phyloP scores from a whole-genome alignment of 1,140 invertebrate genomes.

The Antheraea pernyi region DNA sequence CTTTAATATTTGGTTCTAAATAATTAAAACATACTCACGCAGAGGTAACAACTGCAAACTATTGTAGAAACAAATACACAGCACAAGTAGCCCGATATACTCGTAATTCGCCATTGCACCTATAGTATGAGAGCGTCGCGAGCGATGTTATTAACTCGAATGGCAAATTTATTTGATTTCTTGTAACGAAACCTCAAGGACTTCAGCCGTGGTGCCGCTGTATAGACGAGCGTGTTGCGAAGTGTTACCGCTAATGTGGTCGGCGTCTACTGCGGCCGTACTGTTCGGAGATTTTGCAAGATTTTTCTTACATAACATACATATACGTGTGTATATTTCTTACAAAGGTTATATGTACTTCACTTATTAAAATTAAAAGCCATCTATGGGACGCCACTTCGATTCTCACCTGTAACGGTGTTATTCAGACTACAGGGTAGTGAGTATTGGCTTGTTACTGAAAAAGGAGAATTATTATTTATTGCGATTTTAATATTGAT shows the following conservation, averaged over 20 bases:
- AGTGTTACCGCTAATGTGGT: constrained; percentile 10
- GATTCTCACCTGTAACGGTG: no score
- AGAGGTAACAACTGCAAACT: constrained; percentile 59
- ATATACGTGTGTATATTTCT: neutral
- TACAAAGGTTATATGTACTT: neutral
- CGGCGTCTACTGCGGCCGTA: neutral
- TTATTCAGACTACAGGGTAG: no score
- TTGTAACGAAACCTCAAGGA: constrained; percentile 55
- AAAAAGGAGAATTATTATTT: no score
- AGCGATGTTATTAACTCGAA: constrained; percentile 41
- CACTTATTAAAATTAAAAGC: no score
- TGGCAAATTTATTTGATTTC: constrained; percentile 49
- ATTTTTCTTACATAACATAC: neutral
- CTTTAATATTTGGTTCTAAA: neutral
- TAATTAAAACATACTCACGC: constrained; percentile 47
- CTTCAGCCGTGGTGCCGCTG: constrained; percentile 32
- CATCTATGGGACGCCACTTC: no score
- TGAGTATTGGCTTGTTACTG: no score
- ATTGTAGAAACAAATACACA: constrained; percentile 46
- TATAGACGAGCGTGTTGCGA: neutral
- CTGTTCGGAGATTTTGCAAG: neutral
- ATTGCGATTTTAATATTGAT: no score
- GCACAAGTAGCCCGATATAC: constrained; percentile 30
- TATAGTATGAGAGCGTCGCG: constrained; percentile 24
- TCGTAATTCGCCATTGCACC: constrained; percentile 22